Evolutionary conservation across 2,113 vertebrate genomes (phyloP).

Genomic region (Cromileptes altivelis): DNA sequence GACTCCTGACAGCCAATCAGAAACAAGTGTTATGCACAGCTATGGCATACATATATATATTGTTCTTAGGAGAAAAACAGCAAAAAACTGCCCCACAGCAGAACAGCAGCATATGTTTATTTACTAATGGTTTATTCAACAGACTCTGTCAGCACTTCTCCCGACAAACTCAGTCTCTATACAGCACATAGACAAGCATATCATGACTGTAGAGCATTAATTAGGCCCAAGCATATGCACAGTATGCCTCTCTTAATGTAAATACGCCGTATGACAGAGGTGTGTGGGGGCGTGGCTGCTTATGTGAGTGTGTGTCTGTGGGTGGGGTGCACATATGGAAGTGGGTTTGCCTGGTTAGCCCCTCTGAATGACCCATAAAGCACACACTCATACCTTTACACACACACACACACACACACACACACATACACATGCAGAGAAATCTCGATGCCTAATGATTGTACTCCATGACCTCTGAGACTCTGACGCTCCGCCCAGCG

Average conservation of each 20-base stretch:
- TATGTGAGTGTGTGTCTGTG: neutral
- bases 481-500: conserved; percentile 29
- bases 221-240: conserved; percentile 16
- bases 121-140: conserved; percentile 31
- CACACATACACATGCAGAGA: neutral
- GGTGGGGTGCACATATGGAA: conserved; percentile 16
- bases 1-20: conserved; percentile 6
- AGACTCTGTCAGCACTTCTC: neutral
- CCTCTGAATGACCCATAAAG: conserved; percentile 35
- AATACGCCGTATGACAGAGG: conserved; percentile 31
- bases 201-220: conserved; percentile 36
- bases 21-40: neutral
- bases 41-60: neutral
- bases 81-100: conserved; percentile 6
- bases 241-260: conserved; percentile 22
- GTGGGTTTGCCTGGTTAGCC: conserved; percentile 13
- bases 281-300: conserved; percentile 34
- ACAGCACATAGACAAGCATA: neutral
- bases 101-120: conserved; percentile 37
- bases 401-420: conserved; percentile 1
- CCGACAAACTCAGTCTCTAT: conserved; percentile 10
- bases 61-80: neutral
- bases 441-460: conserved; percentile 6
- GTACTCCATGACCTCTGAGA: conserved; percentile 45
- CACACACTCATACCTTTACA: conserved; percentile 13